Base-by-base conservation (phyloP, 2,888 invertebrate species). In the Melanotus villosus region DNA sequence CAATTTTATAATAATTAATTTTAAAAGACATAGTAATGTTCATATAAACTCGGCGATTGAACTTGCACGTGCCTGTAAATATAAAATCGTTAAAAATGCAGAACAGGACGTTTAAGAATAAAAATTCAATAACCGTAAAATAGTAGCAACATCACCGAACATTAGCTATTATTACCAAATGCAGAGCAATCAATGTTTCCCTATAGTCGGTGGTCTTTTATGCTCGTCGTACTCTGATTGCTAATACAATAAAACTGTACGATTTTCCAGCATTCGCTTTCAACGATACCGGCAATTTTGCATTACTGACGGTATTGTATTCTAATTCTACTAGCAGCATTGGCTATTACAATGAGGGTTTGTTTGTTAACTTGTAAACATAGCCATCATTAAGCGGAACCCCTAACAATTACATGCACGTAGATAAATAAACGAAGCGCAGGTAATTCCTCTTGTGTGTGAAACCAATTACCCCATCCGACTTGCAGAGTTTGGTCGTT, bases 381-480 rank as follows among this genome's bases (percentile, higher is more conserved):
- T n/a, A 36, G 56, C 34, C 18, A 34, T 56, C 34, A 21, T 56
- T 56, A 56, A 56, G 56, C 34, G 2, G 19, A 12, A 34, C 9
- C 34, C 18, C 56, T 56, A 56, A 56, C 34, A 36, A 56, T 56
- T 34, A 56, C 56, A 54, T 56, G 6, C 56, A 38, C 6, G 16
- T 26, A 18, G 56, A 36, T 56, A 52, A 52, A 52, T 52, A 56
- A 36, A 38, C 9, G 6, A 14, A 38, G 21, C 14, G 6, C 36
- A 38, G 19, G 32, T 32, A 56, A 56, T 38, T 30, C 14, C 19
- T 12, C 36, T 38, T 36, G 21, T 19, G n/a, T 63, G 63, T 43
- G 23, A 63, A 63, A 43, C 43, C 52, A 63, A 38, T 63, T 54
- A 63, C 19, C 16, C 19, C 30, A 43, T n/a, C 18, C 30, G 18